Percentiles rank a stretch among this genome's conserved stretches.
These are phyloP conservation scores for Salvator merianae DNA, from an alignment of 2,113 vertebrate genomes.

Conservation along the genomic window DNA sequence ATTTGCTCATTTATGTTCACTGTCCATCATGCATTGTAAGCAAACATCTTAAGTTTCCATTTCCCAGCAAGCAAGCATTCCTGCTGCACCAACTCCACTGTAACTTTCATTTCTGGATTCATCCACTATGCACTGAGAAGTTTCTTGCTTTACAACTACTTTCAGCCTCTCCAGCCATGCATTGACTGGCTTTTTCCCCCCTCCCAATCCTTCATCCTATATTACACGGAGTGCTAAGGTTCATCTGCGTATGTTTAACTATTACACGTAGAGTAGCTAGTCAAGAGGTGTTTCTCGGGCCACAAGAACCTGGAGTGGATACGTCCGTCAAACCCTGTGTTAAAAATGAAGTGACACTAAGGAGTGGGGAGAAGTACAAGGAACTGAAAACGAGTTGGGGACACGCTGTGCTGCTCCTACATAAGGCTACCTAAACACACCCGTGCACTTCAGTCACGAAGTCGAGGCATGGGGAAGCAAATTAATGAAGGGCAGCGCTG, in stretches of 20 bases:
- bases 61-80: background rate
- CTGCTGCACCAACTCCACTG: too few species aligned
- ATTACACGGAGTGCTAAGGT: too few species aligned
- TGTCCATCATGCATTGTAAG: background rate
- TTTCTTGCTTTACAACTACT: too few species aligned
- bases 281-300: background rate
- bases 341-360: background rate
- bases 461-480: too few species aligned
- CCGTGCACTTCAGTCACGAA: background rate
- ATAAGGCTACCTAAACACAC: background rate
- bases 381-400: background rate
- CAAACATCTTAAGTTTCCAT: background rate
- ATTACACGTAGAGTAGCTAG: too few species aligned
- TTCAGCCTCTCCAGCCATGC: background rate
- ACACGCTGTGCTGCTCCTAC: too few species aligned
- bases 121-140: background rate
- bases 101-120: background rate
- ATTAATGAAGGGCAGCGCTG: background rate
- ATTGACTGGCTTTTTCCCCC: background rate
- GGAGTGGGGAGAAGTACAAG: too few species aligned
- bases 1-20: background rate
- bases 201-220: too few species aligned
- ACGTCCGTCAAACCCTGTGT: background rate
- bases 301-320: background rate
- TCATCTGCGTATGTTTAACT: too few species aligned